A percentile compares a stretch with the other conserved stretches of the same genome.
These are phyloP conservation scores for Alectura lathami DNA, from an alignment of 2,113 vertebrate species.

Conservation along the genomic window DNA sequence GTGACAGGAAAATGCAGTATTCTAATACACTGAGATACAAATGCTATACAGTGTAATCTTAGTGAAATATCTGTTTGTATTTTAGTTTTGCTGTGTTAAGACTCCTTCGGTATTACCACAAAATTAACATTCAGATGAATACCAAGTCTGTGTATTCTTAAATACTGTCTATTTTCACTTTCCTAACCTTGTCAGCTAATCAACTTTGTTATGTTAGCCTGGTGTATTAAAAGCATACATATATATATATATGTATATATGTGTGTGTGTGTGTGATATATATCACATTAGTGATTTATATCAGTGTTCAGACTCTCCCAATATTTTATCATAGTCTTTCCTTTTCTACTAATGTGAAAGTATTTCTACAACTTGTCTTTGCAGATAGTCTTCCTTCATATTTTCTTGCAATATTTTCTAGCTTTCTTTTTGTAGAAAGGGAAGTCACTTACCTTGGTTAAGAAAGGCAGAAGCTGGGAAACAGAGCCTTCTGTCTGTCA, in stretches of 20 bases:
- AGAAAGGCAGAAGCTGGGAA: constrained; percentile 78
- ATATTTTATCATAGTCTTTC: constrained; percentile 14
- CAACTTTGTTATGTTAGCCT: constrained; percentile 26
- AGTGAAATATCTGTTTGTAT: constrained; percentile 53
- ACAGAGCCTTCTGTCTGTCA: constrained; percentile 73
- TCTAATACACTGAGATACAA: constrained; percentile 63
- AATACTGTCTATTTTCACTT: constrained; percentile 43
- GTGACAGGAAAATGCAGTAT: constrained; percentile 67
- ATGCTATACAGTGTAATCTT: constrained; percentile 61
- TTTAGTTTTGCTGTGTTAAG: constrained; percentile 58
- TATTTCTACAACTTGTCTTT: constrained; percentile 6
- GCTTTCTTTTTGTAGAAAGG: constrained; percentile 77
- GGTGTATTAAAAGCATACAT: constrained; percentile 49
- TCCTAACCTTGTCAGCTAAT: constrained; percentile 57
- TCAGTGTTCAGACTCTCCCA: constrained; percentile 25
- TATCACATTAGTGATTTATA: constrained; percentile 10
- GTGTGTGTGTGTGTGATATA: no score
- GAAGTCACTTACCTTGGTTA: constrained; percentile 74
- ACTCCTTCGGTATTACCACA: constrained; percentile 60
- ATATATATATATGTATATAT: no score
- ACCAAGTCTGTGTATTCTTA: constrained; percentile 22
- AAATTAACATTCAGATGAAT: constrained; percentile 56
- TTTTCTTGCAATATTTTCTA: constrained; percentile 74
- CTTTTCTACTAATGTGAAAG: not conserved
- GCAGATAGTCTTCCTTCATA: constrained; percentile 70